Base-by-base conservation (phyloP, 1,140 invertebrate genomes). In the Eueides isabella region DNA sequence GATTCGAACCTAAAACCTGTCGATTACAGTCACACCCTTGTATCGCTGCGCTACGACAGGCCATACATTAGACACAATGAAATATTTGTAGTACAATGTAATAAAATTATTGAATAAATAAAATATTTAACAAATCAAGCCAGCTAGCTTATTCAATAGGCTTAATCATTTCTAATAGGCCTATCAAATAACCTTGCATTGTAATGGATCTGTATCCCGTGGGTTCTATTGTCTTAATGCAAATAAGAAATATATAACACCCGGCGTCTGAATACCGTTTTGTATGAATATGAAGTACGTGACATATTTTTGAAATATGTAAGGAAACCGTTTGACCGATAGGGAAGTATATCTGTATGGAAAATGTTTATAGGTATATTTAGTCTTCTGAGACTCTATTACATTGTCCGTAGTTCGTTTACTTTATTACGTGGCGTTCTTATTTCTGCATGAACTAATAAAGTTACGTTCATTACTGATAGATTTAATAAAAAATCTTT, bases 181-280 rank as follows among this genome's bases (percentile, higher is more conserved):
- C 61, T 62, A 16, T 62, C 30, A 62, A 62, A 12, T 62, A n/a
- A 29, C 61, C 61, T 62, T 30, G 61, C 14, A 30, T 62, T 30
- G 14, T 62, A 55, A n/a, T 30, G 61, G 16, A 30, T 29, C 1
- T 29, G 12, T 16, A 29, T 30, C 61, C 28, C 61, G 14, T 29
- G 26, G 29, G 61, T 4, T 30, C 61, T 30, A 62, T 62, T 62
- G 61, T 62, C 1, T 29, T 16, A 16, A 62, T 62, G 61, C 28
- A 62, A 62, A 62, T 62, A 28, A 62, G 61, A 62, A 29, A 62
- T 62, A n/a, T 30, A 30, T 29, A 62, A 62, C 28, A 62, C 28
- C 26, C 14, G 26, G 61, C 61, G 26, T 30, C 28, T 62, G 61
- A 55, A 55, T 62, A 30, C 61, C 28, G 61, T 62, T 62, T 30